A percentile compares a stretch with the other conserved stretches of the same genome.
phyloP scores from a whole-genome alignment of 35 echinoderm and acorn worm genomes.

The Holothuria glaberrima region DNA sequence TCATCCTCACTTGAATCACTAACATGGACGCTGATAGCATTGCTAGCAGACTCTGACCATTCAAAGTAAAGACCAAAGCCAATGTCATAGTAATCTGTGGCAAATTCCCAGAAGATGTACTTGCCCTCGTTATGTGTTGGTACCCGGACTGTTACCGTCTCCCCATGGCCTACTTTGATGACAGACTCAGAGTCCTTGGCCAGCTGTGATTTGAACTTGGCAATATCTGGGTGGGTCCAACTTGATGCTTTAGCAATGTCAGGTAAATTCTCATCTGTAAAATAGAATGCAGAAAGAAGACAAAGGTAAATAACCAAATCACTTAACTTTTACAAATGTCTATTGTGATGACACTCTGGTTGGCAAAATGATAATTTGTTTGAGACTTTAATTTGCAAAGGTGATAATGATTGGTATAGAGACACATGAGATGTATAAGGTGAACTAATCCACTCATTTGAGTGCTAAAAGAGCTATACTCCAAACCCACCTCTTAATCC shows the following conservation, averaged over 20 bases:
- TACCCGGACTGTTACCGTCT: slow-evolving; percentile 95
- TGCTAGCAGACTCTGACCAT: slow-evolving; percentile 88
- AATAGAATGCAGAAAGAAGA: background rate
- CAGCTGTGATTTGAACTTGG: slow-evolving; percentile 91
- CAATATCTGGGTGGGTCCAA: slow-evolving; percentile 85
- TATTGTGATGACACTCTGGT: too few relatives aligned
- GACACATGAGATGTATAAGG: background rate
- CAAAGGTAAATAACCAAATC: background rate
- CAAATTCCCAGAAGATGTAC: slow-evolving; percentile 99
- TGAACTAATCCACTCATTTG: background rate
- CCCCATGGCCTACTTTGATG: slow-evolving; percentile 90
- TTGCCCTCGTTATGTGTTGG: slow-evolving; percentile 96
- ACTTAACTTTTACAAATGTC: too few relatives aligned
- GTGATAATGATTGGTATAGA: too few relatives aligned
- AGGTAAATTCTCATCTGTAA: slow-evolving; percentile 71
- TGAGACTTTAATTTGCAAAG: too few relatives aligned
- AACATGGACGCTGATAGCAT: slow-evolving; percentile 94
- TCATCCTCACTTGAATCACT: slow-evolving; percentile 97
- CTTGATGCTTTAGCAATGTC: slow-evolving; percentile 91
- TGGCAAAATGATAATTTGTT: too few relatives aligned
- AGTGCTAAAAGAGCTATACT: background rate
- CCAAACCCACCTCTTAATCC: too few relatives aligned
- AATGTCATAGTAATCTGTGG: slow-evolving; percentile 94
- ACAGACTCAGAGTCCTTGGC: slow-evolving; percentile 85
- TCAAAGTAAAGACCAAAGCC: slow-evolving; percentile 99